Evolutionary conservation across 2,888 invertebrate genomes (phyloP), one percentile per base, ranked within the genome.

Genomic region (Tachina grossa): DNA sequence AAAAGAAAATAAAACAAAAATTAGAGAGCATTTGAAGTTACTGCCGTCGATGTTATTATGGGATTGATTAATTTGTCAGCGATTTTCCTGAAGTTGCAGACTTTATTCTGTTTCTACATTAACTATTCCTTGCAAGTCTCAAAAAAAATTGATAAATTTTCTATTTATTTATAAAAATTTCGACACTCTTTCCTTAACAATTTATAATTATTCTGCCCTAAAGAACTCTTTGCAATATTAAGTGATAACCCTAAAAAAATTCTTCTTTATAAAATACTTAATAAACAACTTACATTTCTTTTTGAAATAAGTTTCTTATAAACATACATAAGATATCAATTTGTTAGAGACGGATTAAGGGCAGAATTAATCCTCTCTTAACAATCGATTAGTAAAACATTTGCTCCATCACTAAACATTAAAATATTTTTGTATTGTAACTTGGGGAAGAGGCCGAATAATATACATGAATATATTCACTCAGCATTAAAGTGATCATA

Each of bases 341-440:
- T 8, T 22, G 8, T n/a, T 41, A 41, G 39, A 41, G 22, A 9
- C 5, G 47, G 39, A 47, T 57, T 57, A 78, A 55, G 41, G 19
- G 47, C 47, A 45, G 49, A 72, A 72, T 66, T 59, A 77, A 77
- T 51, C 39, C 39, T 39, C 79, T 75, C 31, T 61, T 45, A 76
- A 31, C 75, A 69, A 84, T 81, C 72, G 72, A 72, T 77, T 81
- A 84, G 51, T 81, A 81, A 81, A 84, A 81, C 84, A 84, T 84
- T 81, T 77, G 66, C 47, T 47, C 68, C 61, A 80, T 72, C 76
- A 76, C 2, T 65, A 72, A 43, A 66, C 43, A 66, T 71, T 71
- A 47, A 74, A 16, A 74, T 59, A 66, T 43, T 79, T 43, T 79
- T 47, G 8, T 43, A 41, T 9, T 65, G 53, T 41, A 68, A 49